phyloP scores from a whole-genome alignment of 37 sponge, comb jelly and placozoan species.

The Aplysina aerophoba region DNA sequence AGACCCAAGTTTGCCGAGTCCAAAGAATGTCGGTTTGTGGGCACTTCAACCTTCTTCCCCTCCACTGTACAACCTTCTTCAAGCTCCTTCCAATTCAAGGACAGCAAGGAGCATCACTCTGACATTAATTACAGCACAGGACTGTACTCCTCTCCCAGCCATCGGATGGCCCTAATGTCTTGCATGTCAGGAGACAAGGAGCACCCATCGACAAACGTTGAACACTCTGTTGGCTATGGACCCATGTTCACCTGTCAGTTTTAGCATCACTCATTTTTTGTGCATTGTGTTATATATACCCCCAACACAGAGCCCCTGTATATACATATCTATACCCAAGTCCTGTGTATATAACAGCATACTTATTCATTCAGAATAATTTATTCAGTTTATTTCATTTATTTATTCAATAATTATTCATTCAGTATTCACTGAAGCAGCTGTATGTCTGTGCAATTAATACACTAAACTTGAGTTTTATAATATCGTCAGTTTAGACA shows the following conservation, averaged over 20 bases:
- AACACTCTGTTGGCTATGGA: slow-evolving; percentile 13
- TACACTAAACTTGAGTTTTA: no score
- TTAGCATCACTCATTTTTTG: neutral
- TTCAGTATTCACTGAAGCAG: no score
- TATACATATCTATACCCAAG: no score
- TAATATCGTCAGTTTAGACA: no score
- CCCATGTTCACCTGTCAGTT: slow-evolving; percentile 17
- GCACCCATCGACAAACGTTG: neutral
- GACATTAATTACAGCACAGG: neutral
- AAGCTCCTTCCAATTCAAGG: neutral
- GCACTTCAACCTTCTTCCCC: slow-evolving; percentile 9
- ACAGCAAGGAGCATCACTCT: neutral
- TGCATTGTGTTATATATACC: no score
- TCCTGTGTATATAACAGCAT: no score
- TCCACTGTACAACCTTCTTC: neutral
- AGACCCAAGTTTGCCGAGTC: neutral
- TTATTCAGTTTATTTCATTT: no score
- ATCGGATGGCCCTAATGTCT: neutral
- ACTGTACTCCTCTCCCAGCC: neutral
- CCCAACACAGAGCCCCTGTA: no score
- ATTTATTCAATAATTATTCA: no score
- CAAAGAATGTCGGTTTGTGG: slow-evolving; percentile 21
- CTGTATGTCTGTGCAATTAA: no score
- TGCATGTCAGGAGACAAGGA: neutral
- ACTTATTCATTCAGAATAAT: no score